Evolutionary conservation across 2,888 invertebrate genomes (phyloP).

Genomic region (Chrysopilus asiliformis): DNA sequence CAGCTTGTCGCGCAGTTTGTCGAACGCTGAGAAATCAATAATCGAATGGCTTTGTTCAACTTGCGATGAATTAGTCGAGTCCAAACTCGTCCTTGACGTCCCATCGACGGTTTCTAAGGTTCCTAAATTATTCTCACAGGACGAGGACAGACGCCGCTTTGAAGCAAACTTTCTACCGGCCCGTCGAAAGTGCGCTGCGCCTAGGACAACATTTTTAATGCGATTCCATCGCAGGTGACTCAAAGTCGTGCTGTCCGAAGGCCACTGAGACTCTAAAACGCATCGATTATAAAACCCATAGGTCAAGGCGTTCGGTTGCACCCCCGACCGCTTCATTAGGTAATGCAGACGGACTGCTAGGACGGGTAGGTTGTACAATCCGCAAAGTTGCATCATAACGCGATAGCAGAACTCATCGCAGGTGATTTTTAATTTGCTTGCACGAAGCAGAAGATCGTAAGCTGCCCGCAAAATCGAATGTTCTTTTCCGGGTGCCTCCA

Average conservation of each 20-base stretch:
- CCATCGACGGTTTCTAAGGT: conserved; percentile 34
- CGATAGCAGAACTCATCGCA: conserved; percentile 97
- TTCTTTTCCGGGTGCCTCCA: conserved; percentile 55
- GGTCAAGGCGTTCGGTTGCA: conserved; percentile 95
- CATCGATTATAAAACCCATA: conserved; percentile 75
- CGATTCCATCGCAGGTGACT: conserved; percentile 86
- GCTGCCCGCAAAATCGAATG: conserved; percentile 65
- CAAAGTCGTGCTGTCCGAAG: conserved; percentile 58
- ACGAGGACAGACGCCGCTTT: conserved; percentile 33
- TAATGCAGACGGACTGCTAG: conserved; percentile 84
- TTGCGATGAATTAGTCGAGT: conserved; percentile 27
- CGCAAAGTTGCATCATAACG: conserved; percentile 97
- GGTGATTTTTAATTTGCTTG: conserved; percentile 71
- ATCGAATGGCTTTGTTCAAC: conserved; percentile 14
- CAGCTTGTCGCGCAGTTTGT: conserved; percentile 43
- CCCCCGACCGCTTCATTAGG: conserved; percentile 82
- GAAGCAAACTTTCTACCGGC: conserved; percentile 52
- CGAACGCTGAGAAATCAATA: conserved; percentile 41
- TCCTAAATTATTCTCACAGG: conserved; percentile 33
- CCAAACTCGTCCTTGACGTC: conserved; percentile 34
- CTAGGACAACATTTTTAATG: conserved; percentile 79
- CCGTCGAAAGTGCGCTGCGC: conserved; percentile 76
- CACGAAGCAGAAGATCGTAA: conserved; percentile 74
- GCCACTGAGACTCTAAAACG: conserved; percentile 93
- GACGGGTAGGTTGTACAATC: conserved; percentile 84